Evolutionary conservation across 2,797 vertebrate species (phyloP), one percentile per base, ranked within the genome.

Genomic region (Lithobates pipiens): DNA sequence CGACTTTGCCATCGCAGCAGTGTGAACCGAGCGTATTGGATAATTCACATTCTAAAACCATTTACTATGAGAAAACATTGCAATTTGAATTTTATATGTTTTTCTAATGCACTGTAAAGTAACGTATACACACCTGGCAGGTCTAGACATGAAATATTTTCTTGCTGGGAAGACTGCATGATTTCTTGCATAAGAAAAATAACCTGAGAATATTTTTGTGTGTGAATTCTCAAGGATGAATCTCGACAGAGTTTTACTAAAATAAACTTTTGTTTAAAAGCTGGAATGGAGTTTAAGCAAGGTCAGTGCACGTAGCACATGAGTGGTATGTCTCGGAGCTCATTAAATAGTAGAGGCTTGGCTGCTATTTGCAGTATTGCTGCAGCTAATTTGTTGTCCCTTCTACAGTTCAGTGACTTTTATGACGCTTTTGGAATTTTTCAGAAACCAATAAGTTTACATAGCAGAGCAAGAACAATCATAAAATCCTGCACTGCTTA

Each of bases 351-450:
- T 11, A 10, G 44, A 57, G 29, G 29, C 44, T 69, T 76, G 15
- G 44, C 82, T 76, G 71, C 72, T 16, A 32, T 68, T 75, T 63
- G 50, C 25, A 71, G 65, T 44, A 11, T 65, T 67, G 81, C 27
- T 50, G 44, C 77, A 70, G 65, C 9, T 76, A 74, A 32, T 83
- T 25, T 67, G 39, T 50, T 67, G 63, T 61, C 25, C 65, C 61
- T 84, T 76, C n/a, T 65, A 57, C 63, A 80, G 70, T 75, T 29
- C 84, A 75, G 3, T 80, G 84, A 75, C 70, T 85, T 85, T 85
- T 85, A 85, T 80, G 69, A 68, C 46, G 54, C 29, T 36, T 34
- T 85, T 15, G 71, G 69, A 80, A 85, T 84, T 77, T 44, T 36
- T 77, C 23, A 46, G 3, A 57, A 23, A 25, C 27, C 36, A 50